Conservation (phyloP, 1,140 invertebrate species). For the Procambarus virginalis region DNA sequence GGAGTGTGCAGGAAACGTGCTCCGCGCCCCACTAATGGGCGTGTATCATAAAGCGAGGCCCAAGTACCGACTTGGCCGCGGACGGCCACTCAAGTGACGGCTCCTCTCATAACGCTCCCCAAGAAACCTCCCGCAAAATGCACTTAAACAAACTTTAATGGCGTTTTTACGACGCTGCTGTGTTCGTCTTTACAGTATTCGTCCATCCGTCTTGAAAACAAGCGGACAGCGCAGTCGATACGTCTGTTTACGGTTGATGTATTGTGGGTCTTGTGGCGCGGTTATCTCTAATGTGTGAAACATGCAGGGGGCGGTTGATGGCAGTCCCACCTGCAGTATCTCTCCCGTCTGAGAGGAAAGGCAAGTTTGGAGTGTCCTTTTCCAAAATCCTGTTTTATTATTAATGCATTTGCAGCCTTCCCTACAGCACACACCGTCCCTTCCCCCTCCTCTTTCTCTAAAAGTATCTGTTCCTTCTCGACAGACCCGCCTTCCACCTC, state of each 20-base stretch:
- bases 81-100: not conserved
- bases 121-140: not conserved
- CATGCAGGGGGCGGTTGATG: too few relatives aligned
- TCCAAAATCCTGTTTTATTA: too few relatives aligned
- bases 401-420: too few relatives aligned
- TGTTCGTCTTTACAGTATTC: conserved; percentile 2
- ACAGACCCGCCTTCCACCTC: not conserved
- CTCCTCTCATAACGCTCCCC: not conserved
- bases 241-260: too few relatives aligned
- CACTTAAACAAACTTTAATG: not conserved
- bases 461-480: not conserved
- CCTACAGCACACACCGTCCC: too few relatives aligned
- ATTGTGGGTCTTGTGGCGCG: too few relatives aligned
- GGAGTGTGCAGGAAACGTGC: not conserved
- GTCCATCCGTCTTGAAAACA: not conserved
- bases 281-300: too few relatives aligned
- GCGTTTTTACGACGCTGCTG: not conserved
- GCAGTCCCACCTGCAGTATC: too few relatives aligned
- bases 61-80: not conserved
- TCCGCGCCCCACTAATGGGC: not conserved
- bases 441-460: too few relatives aligned
- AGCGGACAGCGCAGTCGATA: too few relatives aligned
- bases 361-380: too few relatives aligned
- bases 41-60: not conserved
- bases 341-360: too few relatives aligned